These are phyloP conservation scores for Typhlomys cinereus DNA, from an alignment of 2,113 vertebrate genomes.

Conservation along the genomic window DNA sequence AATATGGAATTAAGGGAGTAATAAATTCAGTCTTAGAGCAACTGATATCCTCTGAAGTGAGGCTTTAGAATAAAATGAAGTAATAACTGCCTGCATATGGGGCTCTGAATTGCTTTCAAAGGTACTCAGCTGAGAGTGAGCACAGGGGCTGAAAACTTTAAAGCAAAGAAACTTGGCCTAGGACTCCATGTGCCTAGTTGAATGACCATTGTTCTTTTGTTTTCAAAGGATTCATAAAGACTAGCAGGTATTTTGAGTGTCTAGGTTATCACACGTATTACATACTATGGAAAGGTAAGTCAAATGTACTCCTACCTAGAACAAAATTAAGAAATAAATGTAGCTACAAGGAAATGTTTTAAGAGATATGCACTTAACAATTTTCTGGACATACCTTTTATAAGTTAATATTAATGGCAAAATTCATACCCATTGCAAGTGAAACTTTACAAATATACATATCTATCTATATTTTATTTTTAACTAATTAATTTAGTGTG, in stretches of 20 bases:
- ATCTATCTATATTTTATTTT: too few species aligned
- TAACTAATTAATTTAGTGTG: too few species aligned
- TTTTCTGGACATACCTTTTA: too few species aligned
- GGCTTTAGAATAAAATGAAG: too few species aligned
- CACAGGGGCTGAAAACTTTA: background rate
- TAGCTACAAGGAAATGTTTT: too few species aligned
- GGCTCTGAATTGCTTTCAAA: background rate
- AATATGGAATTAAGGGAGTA: background rate
- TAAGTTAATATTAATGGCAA: too few species aligned
- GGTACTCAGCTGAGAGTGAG: background rate
- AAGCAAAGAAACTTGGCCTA: background rate
- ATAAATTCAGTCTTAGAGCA: background rate
- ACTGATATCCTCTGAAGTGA: background rate
- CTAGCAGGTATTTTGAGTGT: background rate
- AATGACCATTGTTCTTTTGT: background rate
- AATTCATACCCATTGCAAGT: too few species aligned
- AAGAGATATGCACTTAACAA: too few species aligned
- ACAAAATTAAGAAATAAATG: background rate
- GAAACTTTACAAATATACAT: too few species aligned
- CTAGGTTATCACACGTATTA: background rate
- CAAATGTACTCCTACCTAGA: background rate
- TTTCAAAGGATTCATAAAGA: background rate
- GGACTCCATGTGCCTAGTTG: background rate
- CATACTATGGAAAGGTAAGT: background rate
- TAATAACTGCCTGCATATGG: too few species aligned